phyloP scores from a whole-genome alignment of 2,797 vertebrate species.

The Nyctalus aviator region DNA sequence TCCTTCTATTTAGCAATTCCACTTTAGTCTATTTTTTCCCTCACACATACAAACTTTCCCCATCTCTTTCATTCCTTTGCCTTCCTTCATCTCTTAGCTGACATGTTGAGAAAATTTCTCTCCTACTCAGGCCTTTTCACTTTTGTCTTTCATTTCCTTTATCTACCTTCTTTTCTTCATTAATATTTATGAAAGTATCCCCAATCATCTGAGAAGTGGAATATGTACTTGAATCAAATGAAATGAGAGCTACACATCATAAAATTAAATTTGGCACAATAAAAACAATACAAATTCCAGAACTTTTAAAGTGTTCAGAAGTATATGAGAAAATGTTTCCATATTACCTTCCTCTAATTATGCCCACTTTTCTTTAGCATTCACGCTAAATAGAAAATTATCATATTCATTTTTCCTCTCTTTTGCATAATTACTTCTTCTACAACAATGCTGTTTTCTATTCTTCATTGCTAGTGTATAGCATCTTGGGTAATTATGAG shows the following conservation, averaged over 20 bases:
- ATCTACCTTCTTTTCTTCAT: background rate
- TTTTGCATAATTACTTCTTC: constrained; percentile 71
- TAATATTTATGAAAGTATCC: background rate
- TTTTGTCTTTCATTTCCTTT: background rate
- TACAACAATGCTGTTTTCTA: constrained; percentile 54
- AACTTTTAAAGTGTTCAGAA: constrained; percentile 57
- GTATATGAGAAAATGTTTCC: constrained; percentile 56
- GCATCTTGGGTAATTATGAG: constrained; percentile 75
- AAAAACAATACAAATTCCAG: constrained; percentile 19
- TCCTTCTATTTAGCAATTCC: background rate
- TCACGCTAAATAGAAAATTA: constrained; percentile 74
- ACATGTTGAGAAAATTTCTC: background rate
- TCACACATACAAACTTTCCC: background rate
- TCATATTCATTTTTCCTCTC: constrained; percentile 52
- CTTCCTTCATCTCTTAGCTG: background rate
- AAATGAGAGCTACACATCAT: background rate
- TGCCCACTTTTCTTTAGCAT: constrained; percentile 56
- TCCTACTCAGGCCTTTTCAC: background rate
- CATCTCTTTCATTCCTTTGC: background rate
- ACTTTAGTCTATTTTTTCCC: background rate
- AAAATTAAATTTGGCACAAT: constrained; percentile 64
- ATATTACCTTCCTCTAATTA: constrained; percentile 57
- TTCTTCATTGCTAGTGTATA: constrained; percentile 52
- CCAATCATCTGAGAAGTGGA: background rate
- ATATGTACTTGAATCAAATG: background rate